Conservation (phyloP, 2,797 vertebrate species). For the Microctenopoma lineatum region DNA sequence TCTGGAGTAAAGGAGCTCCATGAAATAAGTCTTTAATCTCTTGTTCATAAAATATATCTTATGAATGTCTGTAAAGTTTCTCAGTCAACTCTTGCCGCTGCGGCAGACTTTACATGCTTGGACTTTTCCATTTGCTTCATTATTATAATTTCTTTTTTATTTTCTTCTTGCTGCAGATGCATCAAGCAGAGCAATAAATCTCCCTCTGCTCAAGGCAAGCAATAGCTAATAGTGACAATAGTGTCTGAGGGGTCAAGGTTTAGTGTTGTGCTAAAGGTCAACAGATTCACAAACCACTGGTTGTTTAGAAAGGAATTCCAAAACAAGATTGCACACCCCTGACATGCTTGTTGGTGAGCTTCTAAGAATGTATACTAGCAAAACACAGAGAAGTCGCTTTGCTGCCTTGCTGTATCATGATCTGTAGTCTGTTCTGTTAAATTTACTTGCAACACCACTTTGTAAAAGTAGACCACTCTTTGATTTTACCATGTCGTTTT, state of each 20-base stretch:
- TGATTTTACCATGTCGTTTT: neutral
- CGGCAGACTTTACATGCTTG: no score
- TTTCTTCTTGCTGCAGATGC: constrained; percentile 12
- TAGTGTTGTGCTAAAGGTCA: constrained; percentile 55
- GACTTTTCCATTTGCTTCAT: neutral
- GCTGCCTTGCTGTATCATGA: constrained; percentile 1
- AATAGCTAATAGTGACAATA: constrained; percentile 39
- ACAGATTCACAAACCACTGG: constrained; percentile 40
- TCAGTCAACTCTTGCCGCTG: no score
- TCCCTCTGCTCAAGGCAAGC: constrained; percentile 16
- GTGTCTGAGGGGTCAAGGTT: constrained; percentile 53
- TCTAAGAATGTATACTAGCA: neutral
- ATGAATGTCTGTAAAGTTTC: no score
- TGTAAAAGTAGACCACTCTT: neutral
- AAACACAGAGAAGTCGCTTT: neutral
- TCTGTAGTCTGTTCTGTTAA: neutral
- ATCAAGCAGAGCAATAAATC: constrained; percentile 29
- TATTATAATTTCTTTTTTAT: neutral
- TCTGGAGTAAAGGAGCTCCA: neutral
- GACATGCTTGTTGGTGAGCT: neutral
- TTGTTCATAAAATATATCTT: neutral
- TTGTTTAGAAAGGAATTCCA: constrained; percentile 11
- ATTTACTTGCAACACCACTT: neutral
- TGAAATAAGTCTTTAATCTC: constrained; percentile 1
- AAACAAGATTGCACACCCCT: constrained; percentile 15